Conservation (phyloP, 2,888 invertebrate species). For the Cotesia congregata region DNA sequence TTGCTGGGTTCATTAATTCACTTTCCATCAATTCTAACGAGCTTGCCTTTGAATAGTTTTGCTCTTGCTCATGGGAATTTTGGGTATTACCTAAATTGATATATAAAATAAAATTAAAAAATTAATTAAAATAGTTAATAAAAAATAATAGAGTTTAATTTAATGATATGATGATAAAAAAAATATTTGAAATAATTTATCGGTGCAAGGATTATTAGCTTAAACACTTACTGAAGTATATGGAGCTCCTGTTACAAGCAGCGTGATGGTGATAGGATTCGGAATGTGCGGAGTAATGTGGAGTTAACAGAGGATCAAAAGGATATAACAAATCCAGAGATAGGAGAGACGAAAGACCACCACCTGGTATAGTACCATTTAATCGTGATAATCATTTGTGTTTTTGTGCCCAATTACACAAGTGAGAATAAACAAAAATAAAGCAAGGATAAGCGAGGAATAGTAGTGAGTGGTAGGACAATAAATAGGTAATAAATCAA, state of each 20-base stretch:
- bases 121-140: background rate
- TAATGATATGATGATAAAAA: background rate
- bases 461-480: slow-evolving; percentile 37
- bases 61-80: background rate
- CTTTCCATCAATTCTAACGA: slow-evolving; percentile 42
- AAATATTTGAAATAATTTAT: slow-evolving; percentile 4
- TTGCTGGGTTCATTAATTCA: slow-evolving; percentile 47
- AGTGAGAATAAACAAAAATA: slow-evolving; percentile 6
- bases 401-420: slow-evolving; percentile 9
- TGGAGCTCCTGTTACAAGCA: slow-evolving; percentile 67
- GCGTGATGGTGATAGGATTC: slow-evolving; percentile 69
- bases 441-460: slow-evolving; percentile 37
- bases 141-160: background rate
- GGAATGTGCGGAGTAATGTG: slow-evolving; percentile 68
- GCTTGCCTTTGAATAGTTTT: slow-evolving; percentile 43
- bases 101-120: background rate
- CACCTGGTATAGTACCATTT: slow-evolving; percentile 58
- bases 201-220: slow-evolving; percentile 54
- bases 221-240: slow-evolving; percentile 68
- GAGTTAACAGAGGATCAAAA: slow-evolving; percentile 68
- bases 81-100: slow-evolving; percentile 7
- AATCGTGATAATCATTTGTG: slow-evolving; percentile 17
- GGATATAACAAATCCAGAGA: slow-evolving; percentile 68
- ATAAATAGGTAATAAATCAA: slow-evolving; percentile 46
- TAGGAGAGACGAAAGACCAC: slow-evolving; percentile 68